Base-by-base conservation (phyloP, 1,140 invertebrate species). In the Meteorus sp. region DNA sequence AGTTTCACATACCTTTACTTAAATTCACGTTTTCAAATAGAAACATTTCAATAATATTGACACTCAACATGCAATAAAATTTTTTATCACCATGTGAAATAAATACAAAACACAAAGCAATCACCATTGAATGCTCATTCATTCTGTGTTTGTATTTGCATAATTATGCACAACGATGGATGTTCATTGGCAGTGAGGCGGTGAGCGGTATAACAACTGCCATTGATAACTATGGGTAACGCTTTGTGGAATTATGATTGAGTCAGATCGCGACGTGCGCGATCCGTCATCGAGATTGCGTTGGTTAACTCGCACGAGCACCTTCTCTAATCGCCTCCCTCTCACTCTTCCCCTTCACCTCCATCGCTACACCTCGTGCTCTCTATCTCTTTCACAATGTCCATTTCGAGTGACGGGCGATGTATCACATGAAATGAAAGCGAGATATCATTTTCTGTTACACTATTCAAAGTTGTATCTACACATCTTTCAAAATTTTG, bases 221-320 rank as follows among this genome's bases (percentile, higher is more conserved):
- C 19, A 29, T 15, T 53, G 41, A 59, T 59, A 59, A 59, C 48
- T 22, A 50, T 39, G 37, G 41, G 63, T 65, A 67, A 66, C 63
- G 66, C 67, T 71, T 72, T 66, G 60, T 52, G 57, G 70, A 63
- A 59, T 72, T 70, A 65, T 68, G 65, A 69, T 73, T 72, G 71
- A 63, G 68, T 67, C 70, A 67, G 52, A 29, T 20, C 50, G 25
- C 20, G 44, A 23, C 43, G 44, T 64, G 60, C 59, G 57, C 67
- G 61, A 72, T 68, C 57, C 67, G 65, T 67, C 67, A 72, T 69
- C 60, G 63, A 56, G 64, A 72, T 68, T 69, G 64, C 64, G 65
- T 72, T 72, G 63, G 63, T 55, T 56, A 53, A 59, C 55, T 64
- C 66, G 63, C 60, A 61, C 65, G 62, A 67, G 63, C 65, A 67